A percentile compares a stretch with the other conserved stretches of the same genome.
phyloP scores from a whole-genome alignment of 64 coral and sea anemone genomes.

The Pocillopora damicornis region DNA sequence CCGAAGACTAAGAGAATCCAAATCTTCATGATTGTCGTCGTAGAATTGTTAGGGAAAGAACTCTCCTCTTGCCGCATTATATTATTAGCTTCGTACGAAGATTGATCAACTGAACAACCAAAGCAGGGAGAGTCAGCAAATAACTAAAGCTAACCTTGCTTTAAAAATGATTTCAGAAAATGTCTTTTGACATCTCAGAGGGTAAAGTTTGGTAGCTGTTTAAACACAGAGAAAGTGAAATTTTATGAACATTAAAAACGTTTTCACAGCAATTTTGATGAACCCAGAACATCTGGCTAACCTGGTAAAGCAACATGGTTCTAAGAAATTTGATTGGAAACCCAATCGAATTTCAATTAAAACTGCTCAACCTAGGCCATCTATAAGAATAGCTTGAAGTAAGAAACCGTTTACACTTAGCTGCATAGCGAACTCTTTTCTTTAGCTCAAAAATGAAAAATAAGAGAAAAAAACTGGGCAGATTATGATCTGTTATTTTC shows the following conservation, averaged over 20 bases:
- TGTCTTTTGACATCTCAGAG: not conserved
- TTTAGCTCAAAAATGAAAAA: too few species aligned
- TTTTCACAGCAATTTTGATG: not conserved
- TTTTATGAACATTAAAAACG: not conserved
- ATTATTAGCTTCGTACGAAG: not conserved
- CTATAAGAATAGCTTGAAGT: too few species aligned
- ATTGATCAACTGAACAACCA: not conserved
- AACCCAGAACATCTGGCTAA: not conserved
- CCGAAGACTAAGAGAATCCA: constrained; percentile 15
- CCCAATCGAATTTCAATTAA: too few species aligned
- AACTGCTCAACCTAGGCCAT: too few species aligned
- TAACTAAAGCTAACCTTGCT: not conserved
- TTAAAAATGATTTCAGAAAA: not conserved
- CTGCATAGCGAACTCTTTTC: too few species aligned
- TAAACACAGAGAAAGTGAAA: not conserved
- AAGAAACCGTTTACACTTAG: too few species aligned
- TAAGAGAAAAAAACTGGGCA: too few species aligned
- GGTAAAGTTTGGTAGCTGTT: not conserved
- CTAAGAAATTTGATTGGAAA: not conserved
- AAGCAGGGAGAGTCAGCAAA: not conserved
- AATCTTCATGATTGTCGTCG: constrained; percentile 4
- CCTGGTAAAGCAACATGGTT: not conserved
- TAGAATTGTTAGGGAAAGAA: not conserved
- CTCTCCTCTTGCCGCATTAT: not conserved
- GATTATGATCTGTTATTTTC: too few species aligned